Conservation (phyloP, 1,140 invertebrate species). For the Metopolophium dirhodum region DNA sequence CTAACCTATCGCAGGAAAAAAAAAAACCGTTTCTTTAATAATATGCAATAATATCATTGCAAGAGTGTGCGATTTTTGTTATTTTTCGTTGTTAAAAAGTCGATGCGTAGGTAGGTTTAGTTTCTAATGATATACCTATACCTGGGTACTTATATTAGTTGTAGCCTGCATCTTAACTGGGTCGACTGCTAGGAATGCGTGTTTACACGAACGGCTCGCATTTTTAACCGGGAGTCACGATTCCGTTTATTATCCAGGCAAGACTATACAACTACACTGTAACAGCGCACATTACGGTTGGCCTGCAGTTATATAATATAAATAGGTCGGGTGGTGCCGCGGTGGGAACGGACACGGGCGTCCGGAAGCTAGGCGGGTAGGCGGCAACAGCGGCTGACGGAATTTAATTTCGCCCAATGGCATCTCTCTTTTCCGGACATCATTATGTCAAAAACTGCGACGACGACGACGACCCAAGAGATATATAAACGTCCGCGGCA, state of each 20-base stretch:
- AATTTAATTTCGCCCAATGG: constrained; percentile 56
- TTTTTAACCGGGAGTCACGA: constrained; percentile 20
- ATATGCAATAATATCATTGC: not conserved
- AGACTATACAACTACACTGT: not conserved
- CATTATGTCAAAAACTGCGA: constrained; percentile 52
- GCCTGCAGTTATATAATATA: not conserved
- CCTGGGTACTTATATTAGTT: not conserved
- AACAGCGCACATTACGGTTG: not conserved
- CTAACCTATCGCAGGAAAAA: no score
- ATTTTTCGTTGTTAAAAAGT: not conserved
- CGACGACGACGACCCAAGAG: constrained; percentile 45
- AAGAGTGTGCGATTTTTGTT: not conserved
- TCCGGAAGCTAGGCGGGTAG: not conserved
- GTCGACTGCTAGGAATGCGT: not conserved
- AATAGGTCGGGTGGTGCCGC: not conserved
- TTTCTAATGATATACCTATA: no score
- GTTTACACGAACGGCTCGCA: not conserved
- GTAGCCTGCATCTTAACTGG: not conserved
- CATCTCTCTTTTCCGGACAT: constrained; percentile 55
- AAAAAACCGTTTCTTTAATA: no score
- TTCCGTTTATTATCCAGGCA: constrained; percentile 38
- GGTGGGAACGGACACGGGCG: not conserved
- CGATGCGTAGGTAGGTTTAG: no score
- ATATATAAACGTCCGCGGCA: constrained; percentile 46
- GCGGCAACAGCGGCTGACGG: constrained; percentile 14